Conservation (phyloP, 2,888 invertebrate genomes). For the Lasioglossum oenotherae region DNA sequence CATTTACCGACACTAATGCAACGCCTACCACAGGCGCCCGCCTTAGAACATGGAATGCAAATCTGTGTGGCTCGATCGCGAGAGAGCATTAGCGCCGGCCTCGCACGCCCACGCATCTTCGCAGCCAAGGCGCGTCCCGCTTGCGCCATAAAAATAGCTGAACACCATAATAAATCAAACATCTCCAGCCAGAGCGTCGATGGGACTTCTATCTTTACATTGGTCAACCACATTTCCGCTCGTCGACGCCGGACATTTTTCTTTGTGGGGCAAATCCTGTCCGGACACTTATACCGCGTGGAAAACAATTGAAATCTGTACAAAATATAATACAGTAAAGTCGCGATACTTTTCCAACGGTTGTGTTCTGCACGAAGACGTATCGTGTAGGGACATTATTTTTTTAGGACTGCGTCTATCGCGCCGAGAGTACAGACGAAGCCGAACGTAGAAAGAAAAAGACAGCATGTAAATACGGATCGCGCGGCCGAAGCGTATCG, state of each 20-base stretch:
- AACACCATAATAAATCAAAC: slow-evolving; percentile 45
- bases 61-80: slow-evolving; percentile 33
- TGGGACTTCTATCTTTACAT: not conserved
- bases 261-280: not conserved
- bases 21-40: slow-evolving; percentile 40
- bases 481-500: no score
- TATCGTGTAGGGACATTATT: no score
- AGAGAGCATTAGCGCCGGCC: slow-evolving; percentile 59
- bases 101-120: slow-evolving; percentile 41
- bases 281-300: no score
- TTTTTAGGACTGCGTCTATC: no score
- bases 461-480: no score
- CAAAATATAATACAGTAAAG: no score
- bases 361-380: no score
- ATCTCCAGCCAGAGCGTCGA: not conserved
- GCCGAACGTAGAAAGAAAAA: no score
- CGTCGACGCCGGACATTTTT: not conserved
- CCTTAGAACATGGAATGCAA: slow-evolving; percentile 55
- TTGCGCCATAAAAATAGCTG: slow-evolving; percentile 48
- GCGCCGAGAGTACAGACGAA: no score
- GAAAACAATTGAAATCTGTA: no score
- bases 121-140: slow-evolving; percentile 32
- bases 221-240: not conserved
- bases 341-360: no score
- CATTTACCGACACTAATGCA: slow-evolving; percentile 39